Evolutionary conservation across 1,140 invertebrate genomes (phyloP).

Genomic region (Portunus trituberculatus): DNA sequence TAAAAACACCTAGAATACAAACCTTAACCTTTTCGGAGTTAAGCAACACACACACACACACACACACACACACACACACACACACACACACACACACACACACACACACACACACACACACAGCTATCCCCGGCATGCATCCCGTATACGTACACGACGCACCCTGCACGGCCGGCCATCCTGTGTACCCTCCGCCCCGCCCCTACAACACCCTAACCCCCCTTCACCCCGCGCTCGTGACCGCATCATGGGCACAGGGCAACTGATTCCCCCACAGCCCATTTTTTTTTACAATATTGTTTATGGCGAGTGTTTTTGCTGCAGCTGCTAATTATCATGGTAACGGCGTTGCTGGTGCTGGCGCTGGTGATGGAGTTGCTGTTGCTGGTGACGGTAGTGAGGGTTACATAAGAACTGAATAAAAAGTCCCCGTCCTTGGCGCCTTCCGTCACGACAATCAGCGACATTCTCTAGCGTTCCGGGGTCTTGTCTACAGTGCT

Average conservation of each 20-base stretch:
- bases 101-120: constrained; percentile 49
- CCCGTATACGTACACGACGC: background rate
- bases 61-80: background rate
- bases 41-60: too few relatives aligned
- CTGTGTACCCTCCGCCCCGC: background rate
- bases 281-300: background rate
- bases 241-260: background rate
- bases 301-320: background rate
- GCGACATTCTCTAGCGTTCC: too few relatives aligned
- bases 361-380: too few relatives aligned
- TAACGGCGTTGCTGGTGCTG: too few relatives aligned
- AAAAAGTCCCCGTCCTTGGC: too few relatives aligned
- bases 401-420: too few relatives aligned
- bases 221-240: background rate
- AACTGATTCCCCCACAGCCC: background rate
- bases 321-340: too few relatives aligned
- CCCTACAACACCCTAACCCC: background rate
- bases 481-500: too few relatives aligned
- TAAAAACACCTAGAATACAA: too few relatives aligned
- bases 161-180: background rate
- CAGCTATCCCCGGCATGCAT: constrained; percentile 7
- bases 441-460: too few relatives aligned
- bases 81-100: background rate
- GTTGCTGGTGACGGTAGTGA: too few relatives aligned
- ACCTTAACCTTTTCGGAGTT: too few relatives aligned